phyloP scores from a whole-genome alignment of 2,113 vertebrate genomes.

The Cololabis saira region DNA sequence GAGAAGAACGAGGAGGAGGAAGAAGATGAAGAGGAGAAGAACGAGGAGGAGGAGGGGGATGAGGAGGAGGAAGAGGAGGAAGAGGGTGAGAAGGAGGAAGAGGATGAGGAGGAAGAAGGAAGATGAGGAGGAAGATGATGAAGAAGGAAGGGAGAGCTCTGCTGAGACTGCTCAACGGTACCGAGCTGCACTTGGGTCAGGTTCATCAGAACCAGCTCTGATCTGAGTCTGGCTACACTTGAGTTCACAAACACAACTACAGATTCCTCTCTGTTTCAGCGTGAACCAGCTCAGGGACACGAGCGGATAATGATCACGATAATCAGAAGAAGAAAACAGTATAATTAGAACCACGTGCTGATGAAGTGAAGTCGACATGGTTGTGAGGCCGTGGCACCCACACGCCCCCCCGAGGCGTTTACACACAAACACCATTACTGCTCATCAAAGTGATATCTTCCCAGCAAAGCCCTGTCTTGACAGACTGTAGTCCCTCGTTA shows the following conservation, averaged over 20 bases:
- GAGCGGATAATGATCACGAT: not conserved
- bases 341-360: not conserved
- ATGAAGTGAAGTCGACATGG: no score
- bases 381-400: no score
- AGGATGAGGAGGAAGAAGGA: no score
- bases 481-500: constrained; percentile 51
- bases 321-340: not conserved
- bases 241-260: constrained; percentile 7
- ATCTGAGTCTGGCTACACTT: constrained; percentile 17
- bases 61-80: no score
- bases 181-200: constrained; percentile 34
- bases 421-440: constrained; percentile 18
- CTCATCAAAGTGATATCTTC: constrained; percentile 43
- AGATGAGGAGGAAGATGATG: no score
- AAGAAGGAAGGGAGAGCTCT: no score
- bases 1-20: no score
- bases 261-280: constrained; percentile 4
- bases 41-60: no score
- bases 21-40: no score
- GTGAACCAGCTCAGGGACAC: not conserved
- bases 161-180: no score
- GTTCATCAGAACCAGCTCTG: constrained; percentile 35
- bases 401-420: constrained; percentile 1
- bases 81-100: no score
- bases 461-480: constrained; percentile 13